Evolutionary conservation across 2,888 invertebrate species (phyloP).

Genomic region (Heliconius sara): DNA sequence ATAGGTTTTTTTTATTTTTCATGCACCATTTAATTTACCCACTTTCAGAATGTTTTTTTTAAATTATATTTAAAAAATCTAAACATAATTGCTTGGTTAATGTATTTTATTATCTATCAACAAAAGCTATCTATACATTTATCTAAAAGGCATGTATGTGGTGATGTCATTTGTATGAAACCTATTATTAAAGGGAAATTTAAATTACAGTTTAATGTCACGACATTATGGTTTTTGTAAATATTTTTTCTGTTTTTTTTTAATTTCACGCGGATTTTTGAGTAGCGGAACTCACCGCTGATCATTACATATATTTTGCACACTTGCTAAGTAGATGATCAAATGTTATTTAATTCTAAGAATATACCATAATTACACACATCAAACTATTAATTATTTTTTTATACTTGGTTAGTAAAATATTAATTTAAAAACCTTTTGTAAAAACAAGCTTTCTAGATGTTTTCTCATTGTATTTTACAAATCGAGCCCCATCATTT

Average conservation of each 20-base stretch:
- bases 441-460: too few relatives aligned
- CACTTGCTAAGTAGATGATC: too few relatives aligned
- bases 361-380: too few relatives aligned
- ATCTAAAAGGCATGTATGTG: not conserved
- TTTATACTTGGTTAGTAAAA: too few relatives aligned
- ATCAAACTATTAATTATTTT: too few relatives aligned
- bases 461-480: too few relatives aligned
- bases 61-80: not conserved
- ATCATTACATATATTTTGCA: too few relatives aligned
- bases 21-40: not conserved
- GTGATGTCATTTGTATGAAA: not conserved
- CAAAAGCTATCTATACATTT: constrained; percentile 23
- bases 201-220: constrained; percentile 2
- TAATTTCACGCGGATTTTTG: not conserved
- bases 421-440: too few relatives aligned
- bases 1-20: too few relatives aligned
- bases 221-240: not conserved
- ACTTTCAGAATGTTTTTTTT: not conserved
- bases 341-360: too few relatives aligned
- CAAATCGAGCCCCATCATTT: too few relatives aligned
- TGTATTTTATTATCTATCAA: constrained; percentile 6
- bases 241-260: not conserved
- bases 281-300: not conserved
- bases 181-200: constrained; percentile 10
- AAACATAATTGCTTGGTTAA: not conserved